These are phyloP conservation scores for Microcebus tavaratra DNA, from an alignment of 2,113 vertebrate species.

Conservation along the genomic window DNA sequence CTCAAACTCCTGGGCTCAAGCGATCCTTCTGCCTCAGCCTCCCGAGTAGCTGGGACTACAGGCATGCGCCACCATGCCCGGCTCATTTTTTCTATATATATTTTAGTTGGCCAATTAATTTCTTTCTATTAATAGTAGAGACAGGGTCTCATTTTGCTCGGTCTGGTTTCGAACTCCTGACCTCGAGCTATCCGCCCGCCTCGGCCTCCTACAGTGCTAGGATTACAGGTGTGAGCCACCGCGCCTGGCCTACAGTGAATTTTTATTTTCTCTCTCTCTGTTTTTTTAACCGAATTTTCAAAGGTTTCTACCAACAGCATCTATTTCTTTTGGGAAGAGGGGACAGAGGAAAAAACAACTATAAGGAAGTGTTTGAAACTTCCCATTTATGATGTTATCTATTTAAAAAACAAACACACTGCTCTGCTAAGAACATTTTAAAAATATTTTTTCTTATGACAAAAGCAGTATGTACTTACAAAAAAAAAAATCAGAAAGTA, in stretches of 20 bases:
- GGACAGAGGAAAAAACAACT: neutral
- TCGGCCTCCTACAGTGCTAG: no score
- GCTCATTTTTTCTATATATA: no score
- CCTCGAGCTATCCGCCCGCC: no score
- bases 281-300: neutral
- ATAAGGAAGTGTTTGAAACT: neutral
- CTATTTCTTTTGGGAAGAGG: constrained; percentile 29
- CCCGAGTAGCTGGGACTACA: no score
- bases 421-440: constrained; percentile 37
- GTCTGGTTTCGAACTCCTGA: no score
- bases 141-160: no score
- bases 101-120: no score
- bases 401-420: neutral
- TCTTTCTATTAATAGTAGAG: no score
- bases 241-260: neutral
- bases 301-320: neutral
- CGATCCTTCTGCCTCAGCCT: no score
- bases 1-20: no score
- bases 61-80: no score
- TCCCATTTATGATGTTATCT: constrained; percentile 5
- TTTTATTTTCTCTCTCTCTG: constrained; percentile 3
- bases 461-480: constrained; percentile 29
- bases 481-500: constrained; percentile 2
- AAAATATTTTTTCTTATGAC: constrained; percentile 47
- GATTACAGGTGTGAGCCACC: no score